Evolutionary conservation across 1,140 invertebrate species (phyloP).

Genomic region (Paramacrobiotus metropolitanus): DNA sequence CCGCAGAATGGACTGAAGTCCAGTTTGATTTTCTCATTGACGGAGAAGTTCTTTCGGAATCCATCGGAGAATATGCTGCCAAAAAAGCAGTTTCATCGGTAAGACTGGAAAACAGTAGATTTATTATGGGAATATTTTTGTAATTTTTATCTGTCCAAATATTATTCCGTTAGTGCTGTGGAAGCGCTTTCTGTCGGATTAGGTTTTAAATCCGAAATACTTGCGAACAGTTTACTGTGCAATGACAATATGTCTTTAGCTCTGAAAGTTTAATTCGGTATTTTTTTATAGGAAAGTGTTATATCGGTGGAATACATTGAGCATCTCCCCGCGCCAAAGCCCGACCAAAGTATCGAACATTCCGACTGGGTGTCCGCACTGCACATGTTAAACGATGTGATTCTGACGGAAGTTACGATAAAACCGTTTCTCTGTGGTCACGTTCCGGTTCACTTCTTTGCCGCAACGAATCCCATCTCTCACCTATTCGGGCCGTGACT

Average conservation of each 20-base stretch:
- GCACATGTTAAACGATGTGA: conserved; percentile 46
- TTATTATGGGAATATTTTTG: neutral
- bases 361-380: conserved; percentile 86
- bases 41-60: conserved; percentile 45
- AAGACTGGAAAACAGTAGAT: conserved; percentile 11
- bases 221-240: too few relatives aligned
- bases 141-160: too few relatives aligned
- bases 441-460: conserved; percentile 53
- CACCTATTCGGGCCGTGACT: conserved; percentile 56
- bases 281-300: conserved; percentile 28
- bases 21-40: conserved; percentile 71
- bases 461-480: conserved; percentile 58
- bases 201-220: too few relatives aligned
- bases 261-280: conserved; percentile 20
- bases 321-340: conserved; percentile 58
- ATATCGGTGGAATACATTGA: conserved; percentile 73
- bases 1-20: conserved; percentile 23
- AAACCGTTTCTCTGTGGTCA: conserved; percentile 68
- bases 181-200: too few relatives aligned
- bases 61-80: conserved; percentile 26
- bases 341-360: conserved; percentile 65
- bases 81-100: conserved; percentile 20
- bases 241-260: neutral
- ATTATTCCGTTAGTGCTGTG: too few relatives aligned
- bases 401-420: conserved; percentile 87